Base-by-base conservation (phyloP, 2,888 invertebrate species). In the Latheticus oryzae region DNA sequence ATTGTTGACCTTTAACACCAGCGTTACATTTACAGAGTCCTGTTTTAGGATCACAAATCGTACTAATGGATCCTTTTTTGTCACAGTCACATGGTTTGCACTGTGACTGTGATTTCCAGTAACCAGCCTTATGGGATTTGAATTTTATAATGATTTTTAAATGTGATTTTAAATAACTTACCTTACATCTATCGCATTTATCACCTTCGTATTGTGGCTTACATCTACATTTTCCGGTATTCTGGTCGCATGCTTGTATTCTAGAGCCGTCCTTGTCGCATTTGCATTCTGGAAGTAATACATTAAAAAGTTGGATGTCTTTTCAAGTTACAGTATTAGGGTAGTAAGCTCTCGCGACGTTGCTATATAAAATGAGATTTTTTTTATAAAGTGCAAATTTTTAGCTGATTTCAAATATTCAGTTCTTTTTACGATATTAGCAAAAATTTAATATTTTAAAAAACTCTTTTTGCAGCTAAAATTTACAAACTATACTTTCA, bases 21-120 rank as follows among this genome's bases (percentile, higher is more conserved):
- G 84, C 82, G 42, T 88, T 87, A 76, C 93, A 93, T 21, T 83
- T 81, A 78, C 95, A 96, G 58, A 87, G 85, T 0, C 95, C 95
- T 1, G 85, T 87, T 62, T 80, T 81, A 3, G 87, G 84, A 73
- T 95, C 87, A 79, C 97, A 97, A 17, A 80, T 81, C 9, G 83
- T 83, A 64, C 81, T 13, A 81, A 47, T 17, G 1, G 91, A 85
- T 5, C 92, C 93, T 11, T 85, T 78, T 0, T 81, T 70, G 76
- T 91, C 86, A 79, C 97, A 97, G 52, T 85, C 84, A 76, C 98
- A 98, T n/a, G 86, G 83, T 32, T 84, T 80, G 75, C 97, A 97
- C 26, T 93, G 94, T 8, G 86, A 85, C 42, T 87, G 35, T 26
- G 90, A 77, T 61, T 92, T 92, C 90, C 93, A 93, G 78, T 86